Evolutionary conservation across 1,140 invertebrate species (phyloP).

Genomic region (Eulimnadia texana): DNA sequence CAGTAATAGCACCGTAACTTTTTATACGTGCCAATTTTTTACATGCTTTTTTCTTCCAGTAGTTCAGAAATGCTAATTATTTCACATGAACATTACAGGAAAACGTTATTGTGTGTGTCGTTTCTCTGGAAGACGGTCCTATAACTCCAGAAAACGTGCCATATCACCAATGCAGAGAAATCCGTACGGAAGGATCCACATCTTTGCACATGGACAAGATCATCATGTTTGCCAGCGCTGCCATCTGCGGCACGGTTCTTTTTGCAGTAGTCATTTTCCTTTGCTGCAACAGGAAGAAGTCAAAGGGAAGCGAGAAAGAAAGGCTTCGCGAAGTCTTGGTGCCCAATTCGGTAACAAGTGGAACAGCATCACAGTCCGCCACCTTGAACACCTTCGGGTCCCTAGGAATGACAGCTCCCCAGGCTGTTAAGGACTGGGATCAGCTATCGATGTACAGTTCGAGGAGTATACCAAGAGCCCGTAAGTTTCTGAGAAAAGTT

Average conservation of each 20-base stretch:
- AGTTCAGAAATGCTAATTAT: no score
- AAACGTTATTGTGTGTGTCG: constrained; percentile 81
- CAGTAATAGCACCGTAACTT: no score
- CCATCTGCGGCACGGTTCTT: constrained; percentile 75
- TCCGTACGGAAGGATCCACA: constrained; percentile 46
- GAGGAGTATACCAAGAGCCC: constrained; percentile 63
- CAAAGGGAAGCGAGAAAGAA: constrained; percentile 25
- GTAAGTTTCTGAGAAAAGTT: constrained; percentile 37
- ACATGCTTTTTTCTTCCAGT: no score
- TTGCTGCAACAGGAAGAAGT: constrained; percentile 56
- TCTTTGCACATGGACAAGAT: constrained; percentile 72
- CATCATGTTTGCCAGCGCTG: constrained; percentile 78
- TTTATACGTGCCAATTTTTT: no score
- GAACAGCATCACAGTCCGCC: not conserved
- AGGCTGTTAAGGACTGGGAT: constrained; percentile 56
- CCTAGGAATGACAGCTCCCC: not conserved
- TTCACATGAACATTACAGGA: no score
- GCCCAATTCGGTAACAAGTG: not conserved
- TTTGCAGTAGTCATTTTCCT: constrained; percentile 69
- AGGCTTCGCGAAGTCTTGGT: constrained; percentile 20
- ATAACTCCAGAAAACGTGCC: constrained; percentile 73
- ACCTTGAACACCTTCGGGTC: not conserved
- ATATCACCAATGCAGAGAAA: constrained; percentile 70
- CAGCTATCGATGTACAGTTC: constrained; percentile 87
- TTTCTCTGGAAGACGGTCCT: constrained; percentile 69